Conservation (phyloP, 1,140 invertebrate species). For the Tetragonula clypearis region DNA sequence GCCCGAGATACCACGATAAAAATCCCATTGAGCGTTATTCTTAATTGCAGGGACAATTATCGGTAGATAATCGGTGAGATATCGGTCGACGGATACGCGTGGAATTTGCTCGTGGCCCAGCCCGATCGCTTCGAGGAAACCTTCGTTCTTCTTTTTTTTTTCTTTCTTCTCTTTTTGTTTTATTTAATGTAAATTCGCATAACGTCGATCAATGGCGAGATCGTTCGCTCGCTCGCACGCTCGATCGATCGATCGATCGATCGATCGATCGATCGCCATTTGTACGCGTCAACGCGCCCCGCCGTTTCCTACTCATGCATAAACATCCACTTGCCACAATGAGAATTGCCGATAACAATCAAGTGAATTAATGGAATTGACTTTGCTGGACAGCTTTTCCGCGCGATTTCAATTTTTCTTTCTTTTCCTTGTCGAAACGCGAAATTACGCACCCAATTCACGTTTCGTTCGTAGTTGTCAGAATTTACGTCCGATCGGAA, state of each 20-base stretch:
- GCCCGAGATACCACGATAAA: constrained; percentile 22
- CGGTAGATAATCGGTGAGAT: constrained; percentile 16
- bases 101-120: constrained; percentile 13
- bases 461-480: too few relatives aligned
- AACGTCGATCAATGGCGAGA: constrained; percentile 20
- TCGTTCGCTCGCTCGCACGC: not conserved
- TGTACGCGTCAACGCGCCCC: constrained; percentile 27
- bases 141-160: not conserved
- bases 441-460: too few relatives aligned
- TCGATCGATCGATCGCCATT: constrained; percentile 35
- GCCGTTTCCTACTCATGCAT: constrained; percentile 29
- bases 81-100: not conserved
- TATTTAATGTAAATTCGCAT: not conserved
- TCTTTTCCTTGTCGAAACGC: not conserved
- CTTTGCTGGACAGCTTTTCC: not conserved
- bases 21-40: constrained; percentile 12
- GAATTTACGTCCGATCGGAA: too few relatives aligned
- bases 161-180: not conserved
- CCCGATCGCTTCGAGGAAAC: constrained; percentile 10
- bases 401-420: not conserved
- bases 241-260: constrained; percentile 39
- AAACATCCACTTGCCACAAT: constrained; percentile 32
- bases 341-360: constrained; percentile 8
- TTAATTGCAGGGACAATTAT: constrained; percentile 46
- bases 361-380: not conserved